Evolutionary conservation across 2,888 invertebrate species (phyloP), one percentile per base, ranked within the genome.

Genomic region (Conomelus anceps): DNA sequence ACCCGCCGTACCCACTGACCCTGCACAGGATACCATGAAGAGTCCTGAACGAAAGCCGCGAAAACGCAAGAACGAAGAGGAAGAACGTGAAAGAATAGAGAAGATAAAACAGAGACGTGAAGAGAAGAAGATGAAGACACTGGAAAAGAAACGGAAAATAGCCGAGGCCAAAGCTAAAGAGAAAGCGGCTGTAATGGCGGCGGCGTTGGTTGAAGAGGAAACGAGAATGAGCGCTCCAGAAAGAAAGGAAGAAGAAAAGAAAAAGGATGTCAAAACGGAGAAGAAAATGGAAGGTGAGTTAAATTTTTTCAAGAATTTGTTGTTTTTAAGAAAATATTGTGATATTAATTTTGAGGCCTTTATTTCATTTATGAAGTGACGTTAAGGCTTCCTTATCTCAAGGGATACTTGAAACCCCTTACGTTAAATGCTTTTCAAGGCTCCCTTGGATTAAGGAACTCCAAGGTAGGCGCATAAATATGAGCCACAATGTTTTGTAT

Each of bases 151-250:
- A 85, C 22, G 89, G 29, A 29, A 63, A 85, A 34, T 24, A 84
- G 29, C 88, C 24, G 89, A 90, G n/a, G 34, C 26, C 6, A 63
- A 87, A 22, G 87, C 87, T 23, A 86, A 87, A 22, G 86, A 87
- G 88, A 90, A 89, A 17, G 63, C 89, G 24, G 24, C 63, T 29
- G 88, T 85, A 0, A 84, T 22, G 20, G 24, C 88, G 17, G 23
- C 88, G 0, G 85, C 85, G 11, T 13, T 29, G 84, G 90, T 89
- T 90, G 94, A 94, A 90, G 94, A 94, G 91, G 94, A 94, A 91
- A 94, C 94, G 0, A 92, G 94, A 90, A 94, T 94, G 94, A 94
- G 94, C 91, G 94, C 94, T 24, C 90, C 91, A n/a, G 92, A 92
- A 85, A 91, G 91, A 85, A 63, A 63, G 63, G 63, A 63, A n/a